These are phyloP conservation scores for Agrotis segetum DNA, from an alignment of 2,888 invertebrate species.

Conservation along the genomic window DNA sequence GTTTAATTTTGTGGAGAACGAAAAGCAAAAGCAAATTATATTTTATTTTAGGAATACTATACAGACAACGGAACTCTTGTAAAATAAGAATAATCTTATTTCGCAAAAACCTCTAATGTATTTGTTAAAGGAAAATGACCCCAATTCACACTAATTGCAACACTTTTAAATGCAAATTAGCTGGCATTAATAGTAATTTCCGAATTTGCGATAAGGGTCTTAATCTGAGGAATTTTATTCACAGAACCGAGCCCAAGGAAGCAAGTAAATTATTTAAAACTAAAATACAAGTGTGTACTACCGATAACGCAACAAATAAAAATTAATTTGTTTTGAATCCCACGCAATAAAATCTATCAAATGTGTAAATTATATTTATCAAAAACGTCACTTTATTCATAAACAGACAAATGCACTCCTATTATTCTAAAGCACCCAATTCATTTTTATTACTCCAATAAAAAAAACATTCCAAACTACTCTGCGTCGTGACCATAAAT, in stretches of 20 bases:
- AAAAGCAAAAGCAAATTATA: neutral
- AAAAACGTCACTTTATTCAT: constrained; percentile 13
- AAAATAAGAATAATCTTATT: neutral
- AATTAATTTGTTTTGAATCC: constrained; percentile 38
- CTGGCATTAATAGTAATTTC: too few relatives aligned
- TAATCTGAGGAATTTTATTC: neutral
- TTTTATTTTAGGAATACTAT: neutral
- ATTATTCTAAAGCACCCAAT: constrained; percentile 2
- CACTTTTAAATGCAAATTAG: too few relatives aligned
- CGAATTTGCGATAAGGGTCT: too few relatives aligned
- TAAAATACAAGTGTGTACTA: neutral
- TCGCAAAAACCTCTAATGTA: too few relatives aligned
- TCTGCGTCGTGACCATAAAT: neutral
- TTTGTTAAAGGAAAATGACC: too few relatives aligned
- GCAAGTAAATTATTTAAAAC: neutral
- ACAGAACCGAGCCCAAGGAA: neutral
- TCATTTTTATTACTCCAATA: constrained; percentile 7
- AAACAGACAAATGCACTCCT: constrained; percentile 24
- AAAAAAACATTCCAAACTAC: constrained; percentile 8
- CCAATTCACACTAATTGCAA: too few relatives aligned
- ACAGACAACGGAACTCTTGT: neutral
- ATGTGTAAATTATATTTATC: constrained; percentile 30
- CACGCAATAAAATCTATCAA: constrained; percentile 28
- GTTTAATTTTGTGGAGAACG: neutral
- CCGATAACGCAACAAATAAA: constrained; percentile 28